Percentiles rank a stretch among this genome's conserved stretches.
phyloP scores from a whole-genome alignment of 2,888 invertebrate species.

The Parasteatoda lunata region DNA sequence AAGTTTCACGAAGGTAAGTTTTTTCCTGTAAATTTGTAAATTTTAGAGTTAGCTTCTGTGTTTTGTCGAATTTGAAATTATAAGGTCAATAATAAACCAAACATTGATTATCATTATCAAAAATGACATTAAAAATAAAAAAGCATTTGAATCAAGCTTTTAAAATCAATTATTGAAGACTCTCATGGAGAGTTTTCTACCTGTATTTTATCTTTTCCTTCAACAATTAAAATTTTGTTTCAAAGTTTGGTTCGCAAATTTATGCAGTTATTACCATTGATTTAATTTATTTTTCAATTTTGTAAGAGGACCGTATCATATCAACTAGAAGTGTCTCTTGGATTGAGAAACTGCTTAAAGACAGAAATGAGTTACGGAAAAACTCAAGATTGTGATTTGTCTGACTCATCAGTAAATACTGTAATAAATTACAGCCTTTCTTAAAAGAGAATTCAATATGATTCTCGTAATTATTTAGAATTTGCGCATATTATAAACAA shows the following conservation, averaged over 20 bases:
- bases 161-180: neutral
- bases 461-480: no score
- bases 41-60: no score
- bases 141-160: neutral
- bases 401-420: slow-evolving; percentile 14
- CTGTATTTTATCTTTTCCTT: neutral
- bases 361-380: slow-evolving; percentile 30
- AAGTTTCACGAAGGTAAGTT: no score
- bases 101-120: no score
- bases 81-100: no score
- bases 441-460: no score
- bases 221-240: neutral
- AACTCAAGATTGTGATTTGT: slow-evolving; percentile 24
- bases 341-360: slow-evolving; percentile 32
- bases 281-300: no score
- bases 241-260: neutral
- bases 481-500: neutral
- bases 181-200: neutral
- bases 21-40: no score
- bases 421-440: no score
- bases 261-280: neutral
- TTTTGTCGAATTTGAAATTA: no score
- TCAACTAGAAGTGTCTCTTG: slow-evolving; percentile 23
- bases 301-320: neutral
- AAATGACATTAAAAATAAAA: neutral